A percentile compares a stretch with the other conserved stretches of the same genome.
Conservation (phyloP, 2,888 invertebrate genomes). For the Buathra laborator region DNA sequence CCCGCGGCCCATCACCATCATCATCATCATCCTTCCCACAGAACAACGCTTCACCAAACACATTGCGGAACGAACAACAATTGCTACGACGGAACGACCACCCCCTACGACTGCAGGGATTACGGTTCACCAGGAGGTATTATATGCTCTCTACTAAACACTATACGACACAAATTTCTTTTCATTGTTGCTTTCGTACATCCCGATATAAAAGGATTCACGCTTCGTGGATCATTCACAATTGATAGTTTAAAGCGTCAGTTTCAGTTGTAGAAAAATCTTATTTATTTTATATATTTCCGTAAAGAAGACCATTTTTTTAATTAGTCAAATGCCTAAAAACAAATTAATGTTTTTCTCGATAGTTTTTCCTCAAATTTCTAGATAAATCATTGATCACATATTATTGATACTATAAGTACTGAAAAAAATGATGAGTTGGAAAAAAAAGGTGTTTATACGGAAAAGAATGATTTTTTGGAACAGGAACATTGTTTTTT, state of each 20-base stretch:
- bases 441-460: too few relatives aligned
- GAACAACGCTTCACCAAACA: conserved; percentile 82
- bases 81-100: conserved; percentile 85
- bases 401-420: too few relatives aligned
- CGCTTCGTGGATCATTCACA: conserved; percentile 34
- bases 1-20: conserved; percentile 83
- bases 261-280: conserved; percentile 19
- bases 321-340: too few relatives aligned
- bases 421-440: too few relatives aligned
- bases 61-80: conserved; percentile 86
- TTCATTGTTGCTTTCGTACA: neutral
- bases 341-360: too few relatives aligned
- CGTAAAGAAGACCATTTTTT: too few relatives aligned
- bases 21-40: conserved; percentile 78
- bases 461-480: too few relatives aligned
- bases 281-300: neutral
- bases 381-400: too few relatives aligned
- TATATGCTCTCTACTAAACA: conserved; percentile 14
- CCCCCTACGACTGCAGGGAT: conserved; percentile 85
- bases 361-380: too few relatives aligned
- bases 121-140: conserved; percentile 84
- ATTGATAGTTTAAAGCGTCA: conserved; percentile 42
- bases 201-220: neutral
- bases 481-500: too few relatives aligned
- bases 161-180: conserved; percentile 14